phyloP scores from a whole-genome alignment of 2,888 invertebrate genomes.

The Andrena chrysosceles region DNA sequence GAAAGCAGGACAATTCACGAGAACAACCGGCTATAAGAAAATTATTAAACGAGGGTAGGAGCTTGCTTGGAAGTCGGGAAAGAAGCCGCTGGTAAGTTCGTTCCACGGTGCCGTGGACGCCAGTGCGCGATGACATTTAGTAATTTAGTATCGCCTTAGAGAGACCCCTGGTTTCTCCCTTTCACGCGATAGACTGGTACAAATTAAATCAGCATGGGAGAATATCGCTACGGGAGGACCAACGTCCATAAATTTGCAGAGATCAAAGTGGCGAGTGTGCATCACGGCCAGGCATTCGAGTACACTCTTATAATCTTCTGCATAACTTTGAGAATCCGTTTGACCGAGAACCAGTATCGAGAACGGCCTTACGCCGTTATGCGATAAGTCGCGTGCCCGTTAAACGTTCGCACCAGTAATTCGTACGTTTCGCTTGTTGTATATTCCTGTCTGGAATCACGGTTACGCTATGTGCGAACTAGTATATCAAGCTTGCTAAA shows the following conservation, averaged over 20 bases:
- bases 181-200: constrained; percentile 68
- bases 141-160: constrained; percentile 56
- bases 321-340: constrained; percentile 82
- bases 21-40: constrained; percentile 29
- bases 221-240: constrained; percentile 65
- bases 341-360: constrained; percentile 82
- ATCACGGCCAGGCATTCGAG: constrained; percentile 69
- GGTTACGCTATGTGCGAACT: background rate
- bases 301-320: constrained; percentile 80
- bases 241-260: constrained; percentile 69
- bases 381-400: constrained; percentile 83
- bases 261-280: constrained; percentile 60
- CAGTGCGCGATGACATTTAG: constrained; percentile 47
- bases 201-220: constrained; percentile 71
- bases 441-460: constrained; percentile 19
- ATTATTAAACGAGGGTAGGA: constrained; percentile 41
- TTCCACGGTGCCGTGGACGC: constrained; percentile 26
- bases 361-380: constrained; percentile 82
- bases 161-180: constrained; percentile 20
- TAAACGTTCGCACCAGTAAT: constrained; percentile 77
- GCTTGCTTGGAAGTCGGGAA: constrained; percentile 26
- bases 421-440: constrained; percentile 68
- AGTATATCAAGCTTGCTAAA: constrained; percentile 20
- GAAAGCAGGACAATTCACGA: constrained; percentile 39
- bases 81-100: constrained; percentile 28